Percentiles rank a stretch among this genome's conserved stretches.
These are phyloP conservation scores for Chunga burmeisteri DNA, from an alignment of 2,113 vertebrate genomes.

Conservation along the genomic window DNA sequence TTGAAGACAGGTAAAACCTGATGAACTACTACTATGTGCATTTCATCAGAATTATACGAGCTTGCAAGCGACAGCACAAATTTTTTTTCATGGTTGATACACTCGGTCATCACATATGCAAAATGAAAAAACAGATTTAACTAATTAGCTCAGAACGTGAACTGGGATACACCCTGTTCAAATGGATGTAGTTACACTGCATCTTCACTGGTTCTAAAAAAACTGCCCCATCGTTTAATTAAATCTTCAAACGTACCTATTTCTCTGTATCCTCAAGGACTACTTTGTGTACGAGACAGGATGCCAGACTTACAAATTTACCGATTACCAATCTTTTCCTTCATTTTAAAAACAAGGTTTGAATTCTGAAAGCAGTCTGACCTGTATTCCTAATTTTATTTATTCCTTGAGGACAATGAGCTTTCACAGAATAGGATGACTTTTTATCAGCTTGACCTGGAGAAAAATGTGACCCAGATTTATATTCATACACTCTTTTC, in stretches of 20 bases:
- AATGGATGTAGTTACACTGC: conserved; percentile 26
- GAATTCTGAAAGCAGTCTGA: background rate
- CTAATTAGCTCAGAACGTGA: conserved; percentile 30
- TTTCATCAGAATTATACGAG: conserved; percentile 66
- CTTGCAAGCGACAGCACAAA: conserved; percentile 3
- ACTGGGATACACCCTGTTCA: conserved; percentile 34
- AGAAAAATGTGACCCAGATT: background rate
- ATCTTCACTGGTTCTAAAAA: conserved; percentile 7
- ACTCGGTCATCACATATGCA: conserved; percentile 49
- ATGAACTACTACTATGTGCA: conserved; percentile 62
- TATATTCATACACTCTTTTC: background rate
- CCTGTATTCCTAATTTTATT: background rate
- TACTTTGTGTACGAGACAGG: background rate
- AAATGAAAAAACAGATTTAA: conserved; percentile 55
- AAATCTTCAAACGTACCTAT: conserved; percentile 9
- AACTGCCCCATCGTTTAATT: conserved; percentile 1
- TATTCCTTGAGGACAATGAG: background rate
- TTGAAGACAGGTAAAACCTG: conserved; percentile 64
- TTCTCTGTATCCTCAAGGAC: background rate
- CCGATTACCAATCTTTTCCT: background rate
- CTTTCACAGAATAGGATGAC: background rate
- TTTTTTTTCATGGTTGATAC: background rate
- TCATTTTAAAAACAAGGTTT: background rate
- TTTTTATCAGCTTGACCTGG: background rate
- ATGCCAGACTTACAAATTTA: background rate